Evolutionary conservation across 1,140 invertebrate genomes (phyloP).

Genomic region (Drosophila obscura): DNA sequence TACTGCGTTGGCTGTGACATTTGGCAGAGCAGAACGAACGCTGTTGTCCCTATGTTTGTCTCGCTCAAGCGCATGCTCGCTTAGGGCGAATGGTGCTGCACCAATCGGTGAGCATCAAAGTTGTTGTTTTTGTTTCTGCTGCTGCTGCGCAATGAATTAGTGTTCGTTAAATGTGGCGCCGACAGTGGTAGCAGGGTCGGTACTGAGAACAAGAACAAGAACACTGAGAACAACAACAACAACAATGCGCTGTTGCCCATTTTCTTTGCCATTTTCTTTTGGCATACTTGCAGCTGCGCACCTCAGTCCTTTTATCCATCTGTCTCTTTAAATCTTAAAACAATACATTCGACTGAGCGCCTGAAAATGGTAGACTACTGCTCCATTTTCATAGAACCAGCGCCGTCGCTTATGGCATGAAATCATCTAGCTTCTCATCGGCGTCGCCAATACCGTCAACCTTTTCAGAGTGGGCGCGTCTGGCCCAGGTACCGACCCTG

Average conservation of each 20-base stretch:
- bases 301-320: conserved; percentile 8
- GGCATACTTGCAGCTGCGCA: conserved; percentile 44
- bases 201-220: not conserved
- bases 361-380: conserved; percentile 56
- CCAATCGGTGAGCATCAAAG: conserved; percentile 61
- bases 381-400: not conserved
- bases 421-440: conserved; percentile 39
- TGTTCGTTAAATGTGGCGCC: conserved; percentile 77
- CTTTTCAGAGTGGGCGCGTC: too few species aligned
- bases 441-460: conserved; percentile 2
- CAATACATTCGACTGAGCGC: conserved; percentile 61
- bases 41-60: conserved; percentile 30
- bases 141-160: conserved; percentile 79
- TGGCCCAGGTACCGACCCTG: conserved; percentile 3
- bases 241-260: conserved; percentile 60
- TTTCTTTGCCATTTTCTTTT: conserved; percentile 61
- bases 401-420: conserved; percentile 35
- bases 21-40: conserved; percentile 21
- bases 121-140: conserved; percentile 44
- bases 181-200: conserved; percentile 9
- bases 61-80: conserved; percentile 32
- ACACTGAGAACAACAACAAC: too few species aligned
- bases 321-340: not conserved
- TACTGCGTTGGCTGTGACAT: not conserved
- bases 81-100: not conserved